Percentiles rank a stretch among this genome's conserved stretches.
These are phyloP conservation scores for Acarapis woodi DNA, from an alignment of 1,140 invertebrate species.

Conservation along the genomic window DNA sequence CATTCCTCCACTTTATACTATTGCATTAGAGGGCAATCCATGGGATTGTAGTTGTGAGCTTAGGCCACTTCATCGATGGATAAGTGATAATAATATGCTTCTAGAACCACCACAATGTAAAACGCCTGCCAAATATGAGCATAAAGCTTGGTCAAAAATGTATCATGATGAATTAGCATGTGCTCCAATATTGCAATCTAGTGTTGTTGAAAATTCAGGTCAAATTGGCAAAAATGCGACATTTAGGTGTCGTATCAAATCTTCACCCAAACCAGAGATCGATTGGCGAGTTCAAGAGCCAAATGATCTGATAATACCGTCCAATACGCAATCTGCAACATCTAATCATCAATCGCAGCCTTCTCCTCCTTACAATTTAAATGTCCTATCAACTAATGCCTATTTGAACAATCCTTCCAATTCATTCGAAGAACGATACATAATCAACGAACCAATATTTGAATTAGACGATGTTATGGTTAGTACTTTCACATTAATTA, in stretches of 20 bases:
- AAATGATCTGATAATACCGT: no score
- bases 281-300: conserved; percentile 16
- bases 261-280: conserved; percentile 18
- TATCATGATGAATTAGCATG: conserved; percentile 49
- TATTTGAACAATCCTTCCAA: conserved; percentile 13
- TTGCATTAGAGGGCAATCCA: conserved; percentile 40
- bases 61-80: conserved; percentile 40
- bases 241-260: conserved; percentile 33
- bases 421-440: conserved; percentile 20
- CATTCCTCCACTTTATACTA: conserved; percentile 32
- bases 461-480: conserved; percentile 13
- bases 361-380: no score
- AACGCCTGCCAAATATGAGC: conserved; percentile 26
- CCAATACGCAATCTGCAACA: no score
- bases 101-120: conserved; percentile 33
- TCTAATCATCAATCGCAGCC: no score
- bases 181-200: conserved; percentile 21
- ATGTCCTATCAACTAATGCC: conserved; percentile 19
- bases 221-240: conserved; percentile 36
- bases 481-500: conserved; percentile 36
- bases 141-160: conserved; percentile 36
- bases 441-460: conserved; percentile 20
- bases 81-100: conserved; percentile 39
- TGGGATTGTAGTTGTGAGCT: conserved; percentile 50
- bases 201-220: conserved; percentile 15